A percentile compares a stretch with the other conserved stretches of the same genome.
phyloP scores from a whole-genome alignment of 2,888 invertebrate species.

The Andrena flavipes region DNA sequence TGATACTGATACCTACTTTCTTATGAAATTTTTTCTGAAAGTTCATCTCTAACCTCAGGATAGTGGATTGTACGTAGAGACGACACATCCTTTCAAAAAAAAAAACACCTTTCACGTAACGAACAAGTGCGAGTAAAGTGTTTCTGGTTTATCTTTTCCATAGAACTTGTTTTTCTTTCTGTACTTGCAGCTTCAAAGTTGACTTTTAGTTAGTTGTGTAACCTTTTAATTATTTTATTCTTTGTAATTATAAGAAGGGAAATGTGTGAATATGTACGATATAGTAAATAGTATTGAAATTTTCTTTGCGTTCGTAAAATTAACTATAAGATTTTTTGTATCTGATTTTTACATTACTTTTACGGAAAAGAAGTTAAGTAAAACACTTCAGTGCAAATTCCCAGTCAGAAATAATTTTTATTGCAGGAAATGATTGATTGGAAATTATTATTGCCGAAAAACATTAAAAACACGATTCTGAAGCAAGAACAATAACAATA shows the following conservation, averaged over 20 bases:
- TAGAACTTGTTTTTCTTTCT: not conserved
- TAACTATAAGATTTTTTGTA: too few relatives aligned
- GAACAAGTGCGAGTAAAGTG: slow-evolving; percentile 8
- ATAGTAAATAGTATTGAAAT: not conserved
- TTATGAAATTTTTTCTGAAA: not conserved
- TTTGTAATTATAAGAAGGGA: not conserved
- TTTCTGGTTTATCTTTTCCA: not conserved
- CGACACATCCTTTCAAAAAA: not conserved
- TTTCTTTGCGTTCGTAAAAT: too few relatives aligned
- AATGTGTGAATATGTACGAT: not conserved
- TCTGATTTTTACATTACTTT: too few relatives aligned
- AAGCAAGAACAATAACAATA: too few relatives aligned
- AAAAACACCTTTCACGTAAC: not conserved
- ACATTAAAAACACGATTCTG: too few relatives aligned
- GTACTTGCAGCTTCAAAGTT: too few relatives aligned
- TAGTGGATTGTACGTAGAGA: not conserved
- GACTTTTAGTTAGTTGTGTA: not conserved
- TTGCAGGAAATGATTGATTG: too few relatives aligned
- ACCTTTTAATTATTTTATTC: not conserved
- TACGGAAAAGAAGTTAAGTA: too few relatives aligned
- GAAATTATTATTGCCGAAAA: too few relatives aligned
- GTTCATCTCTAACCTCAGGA: not conserved
- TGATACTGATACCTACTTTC: too few relatives aligned
- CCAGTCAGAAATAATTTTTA: too few relatives aligned
- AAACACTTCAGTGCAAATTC: too few relatives aligned